Conservation (phyloP, 2,888 invertebrate genomes). For the Kuschelorhynchus macadamiae region DNA sequence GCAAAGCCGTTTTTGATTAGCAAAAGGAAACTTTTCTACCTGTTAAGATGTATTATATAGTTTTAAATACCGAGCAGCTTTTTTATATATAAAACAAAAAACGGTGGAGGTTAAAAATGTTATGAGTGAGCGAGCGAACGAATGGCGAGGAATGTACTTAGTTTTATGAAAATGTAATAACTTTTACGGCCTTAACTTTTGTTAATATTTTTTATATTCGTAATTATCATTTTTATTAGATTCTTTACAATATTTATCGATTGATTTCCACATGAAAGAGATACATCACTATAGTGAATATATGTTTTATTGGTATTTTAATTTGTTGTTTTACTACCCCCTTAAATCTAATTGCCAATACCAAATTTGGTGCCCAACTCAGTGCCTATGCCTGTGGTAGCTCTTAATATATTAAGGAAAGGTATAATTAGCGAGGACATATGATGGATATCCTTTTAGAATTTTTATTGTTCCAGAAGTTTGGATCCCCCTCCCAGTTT, state of each 20-base stretch:
- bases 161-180: constrained; percentile 43
- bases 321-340: no score
- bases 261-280: constrained; percentile 60
- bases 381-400: no score
- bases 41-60: constrained; percentile 26
- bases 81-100: constrained; percentile 53
- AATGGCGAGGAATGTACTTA: constrained; percentile 20
- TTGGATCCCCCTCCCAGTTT: no score
- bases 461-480: no score
- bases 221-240: constrained; percentile 65
- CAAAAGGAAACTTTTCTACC: no score
- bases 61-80: constrained; percentile 55
- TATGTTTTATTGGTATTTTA: constrained; percentile 58
- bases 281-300: constrained; percentile 65
- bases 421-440: no score
- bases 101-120: constrained; percentile 61
- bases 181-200: constrained; percentile 64
- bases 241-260: constrained; percentile 62
- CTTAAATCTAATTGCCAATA: no score
- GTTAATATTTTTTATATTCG: constrained; percentile 66
- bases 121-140: constrained; percentile 25
- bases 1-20: no score
- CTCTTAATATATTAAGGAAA: no score
- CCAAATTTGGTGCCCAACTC: no score
- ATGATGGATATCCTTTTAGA: no score